phyloP scores from a whole-genome alignment of 1,140 invertebrate genomes.

The Zaprionus inermis region DNA sequence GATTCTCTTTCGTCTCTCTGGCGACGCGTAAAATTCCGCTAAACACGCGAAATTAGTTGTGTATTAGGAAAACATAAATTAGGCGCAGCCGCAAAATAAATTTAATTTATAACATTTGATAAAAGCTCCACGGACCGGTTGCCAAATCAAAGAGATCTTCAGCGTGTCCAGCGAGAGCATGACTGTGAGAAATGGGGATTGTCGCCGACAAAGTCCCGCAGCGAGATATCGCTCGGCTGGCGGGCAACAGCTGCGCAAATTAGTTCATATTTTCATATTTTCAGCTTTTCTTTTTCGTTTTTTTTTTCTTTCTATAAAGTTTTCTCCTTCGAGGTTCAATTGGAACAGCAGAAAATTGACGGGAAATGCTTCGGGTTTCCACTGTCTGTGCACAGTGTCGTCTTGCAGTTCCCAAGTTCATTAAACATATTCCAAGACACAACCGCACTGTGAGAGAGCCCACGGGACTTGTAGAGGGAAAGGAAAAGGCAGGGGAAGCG shows the following conservation, averaged over 20 bases:
- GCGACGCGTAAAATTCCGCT: constrained; percentile 24
- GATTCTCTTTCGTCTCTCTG: constrained; percentile 11
- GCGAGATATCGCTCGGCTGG: constrained; percentile 22
- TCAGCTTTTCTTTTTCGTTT: background rate
- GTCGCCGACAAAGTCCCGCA: constrained; percentile 10
- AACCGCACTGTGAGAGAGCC: constrained; percentile 65
- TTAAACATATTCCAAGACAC: constrained; percentile 61
- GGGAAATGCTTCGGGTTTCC: background rate
- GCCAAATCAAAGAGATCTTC: constrained; percentile 57
- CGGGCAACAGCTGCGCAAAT: constrained; percentile 31
- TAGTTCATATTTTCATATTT: constrained; percentile 2
- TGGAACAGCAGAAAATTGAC: background rate
- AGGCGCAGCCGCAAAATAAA: constrained; percentile 66
- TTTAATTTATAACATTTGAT: constrained; percentile 72
- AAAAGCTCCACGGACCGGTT: constrained; percentile 48
- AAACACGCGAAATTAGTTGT: constrained; percentile 73
- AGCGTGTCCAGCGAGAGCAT: background rate
- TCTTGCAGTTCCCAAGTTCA: constrained; percentile 45
- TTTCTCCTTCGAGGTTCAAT: background rate
- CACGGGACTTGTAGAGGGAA: constrained; percentile 45
- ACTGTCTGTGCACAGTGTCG: constrained; percentile 10
- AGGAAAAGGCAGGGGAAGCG: background rate
- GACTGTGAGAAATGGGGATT: constrained; percentile 6
- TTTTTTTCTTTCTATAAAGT: constrained; percentile 20
- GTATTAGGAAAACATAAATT: constrained; percentile 80